Base-by-base conservation (phyloP, 2,113 vertebrate genomes). In the Spilogale gracilis region DNA sequence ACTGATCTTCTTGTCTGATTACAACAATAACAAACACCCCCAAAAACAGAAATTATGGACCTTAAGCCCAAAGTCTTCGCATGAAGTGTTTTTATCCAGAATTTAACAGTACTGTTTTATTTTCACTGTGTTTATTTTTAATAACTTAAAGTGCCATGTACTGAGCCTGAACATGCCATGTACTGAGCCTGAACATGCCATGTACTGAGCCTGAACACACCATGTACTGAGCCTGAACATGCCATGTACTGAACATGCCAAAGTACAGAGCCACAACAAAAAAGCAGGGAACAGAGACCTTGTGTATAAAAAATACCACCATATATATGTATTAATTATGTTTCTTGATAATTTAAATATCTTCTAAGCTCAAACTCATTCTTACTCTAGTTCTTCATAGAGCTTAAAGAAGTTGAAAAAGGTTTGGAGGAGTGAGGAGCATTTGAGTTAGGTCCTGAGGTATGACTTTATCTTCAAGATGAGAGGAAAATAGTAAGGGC, bases 61-160 rank as follows among this genome's bases (percentile, higher is more conserved):
- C 21, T 78, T 14, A 79, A 43, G 13, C 38, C 58, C 16, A n/a
- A 52, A 73, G 23, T 85, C 32, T 93, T 94, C 23, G n/a, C 16
- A 79, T 48, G 30, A 20, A 69, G 16, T 20, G 45, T 16, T 63
- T 97, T 92, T 71, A 65, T 52, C 30, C 9, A 91, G 7, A 94
- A 83, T 82, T 90, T 60, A 94, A 73, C 25, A 92, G 38, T n/a
- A 63, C 23, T 63, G 14, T 52, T 94, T 86, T 89, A 6, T 52
- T 85, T 94, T 71, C 30, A 21, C 58, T 23, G 60, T 58, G 11
- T 88, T 74, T 96, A 6, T 82, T 84, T 78, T 93, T 85, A 89
- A 81, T 25, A 30, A 4, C n/a, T 93, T 38, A 38, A 38, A 38
- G 38, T 38, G 38, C 38, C 38, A 38, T 38, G 38, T 38, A 38